Evolutionary conservation across 2,888 invertebrate species (phyloP).

Genomic region (Chydorus sphaericus): DNA sequence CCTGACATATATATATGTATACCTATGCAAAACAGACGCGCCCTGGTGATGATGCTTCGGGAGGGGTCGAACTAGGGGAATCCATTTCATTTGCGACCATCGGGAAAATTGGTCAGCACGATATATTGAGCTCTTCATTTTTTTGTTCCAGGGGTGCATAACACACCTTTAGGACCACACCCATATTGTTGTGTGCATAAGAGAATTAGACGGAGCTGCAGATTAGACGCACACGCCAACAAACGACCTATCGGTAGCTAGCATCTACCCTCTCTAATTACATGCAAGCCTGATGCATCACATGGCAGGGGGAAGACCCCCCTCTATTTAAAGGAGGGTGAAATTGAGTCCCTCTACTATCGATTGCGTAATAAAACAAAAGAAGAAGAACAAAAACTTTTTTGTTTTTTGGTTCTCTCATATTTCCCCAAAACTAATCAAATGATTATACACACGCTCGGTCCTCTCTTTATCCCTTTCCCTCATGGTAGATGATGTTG

Average conservation of each 20-base stretch:
- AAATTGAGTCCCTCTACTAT: too few species aligned
- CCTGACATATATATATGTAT: too few species aligned
- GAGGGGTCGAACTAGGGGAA: neutral
- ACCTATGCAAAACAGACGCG: too few species aligned
- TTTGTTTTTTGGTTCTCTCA: too few species aligned
- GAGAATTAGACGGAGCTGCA: neutral
- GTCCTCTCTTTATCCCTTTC: too few species aligned
- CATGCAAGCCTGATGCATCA: too few species aligned
- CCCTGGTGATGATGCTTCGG: neutral
- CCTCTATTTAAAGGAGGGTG: too few species aligned
- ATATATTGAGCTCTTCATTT: neutral
- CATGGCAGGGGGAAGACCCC: too few species aligned
- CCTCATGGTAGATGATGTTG: neutral
- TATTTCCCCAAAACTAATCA: neutral
- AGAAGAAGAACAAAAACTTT: neutral
- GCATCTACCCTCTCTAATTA: neutral
- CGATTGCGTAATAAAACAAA: too few species aligned
- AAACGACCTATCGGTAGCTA: neutral
- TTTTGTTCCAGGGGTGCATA: neutral
- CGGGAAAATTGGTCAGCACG: too few species aligned
- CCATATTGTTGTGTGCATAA: neutral
- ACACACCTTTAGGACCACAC: neutral
- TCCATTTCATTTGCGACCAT: neutral
- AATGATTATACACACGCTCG: too few species aligned
- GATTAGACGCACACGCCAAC: neutral